These are phyloP conservation scores for Hymenopus coronatus DNA, from an alignment of 2,888 invertebrate species.

Conservation along the genomic window DNA sequence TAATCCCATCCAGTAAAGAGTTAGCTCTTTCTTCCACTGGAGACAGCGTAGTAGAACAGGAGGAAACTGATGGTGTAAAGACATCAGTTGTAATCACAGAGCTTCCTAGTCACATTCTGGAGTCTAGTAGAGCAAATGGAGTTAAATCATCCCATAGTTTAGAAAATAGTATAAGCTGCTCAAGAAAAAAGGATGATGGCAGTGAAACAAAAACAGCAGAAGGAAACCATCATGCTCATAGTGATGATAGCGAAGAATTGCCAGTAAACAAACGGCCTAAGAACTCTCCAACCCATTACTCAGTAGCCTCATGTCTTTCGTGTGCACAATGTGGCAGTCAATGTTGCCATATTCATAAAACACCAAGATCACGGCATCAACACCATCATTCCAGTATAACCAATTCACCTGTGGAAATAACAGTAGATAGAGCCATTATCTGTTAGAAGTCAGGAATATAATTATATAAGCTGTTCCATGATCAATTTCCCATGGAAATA, in stretches of 20 bases:
- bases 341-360: slow-evolving; percentile 41
- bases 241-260: slow-evolving; percentile 24
- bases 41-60: not conserved
- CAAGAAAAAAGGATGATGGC: not conserved
- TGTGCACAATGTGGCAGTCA: slow-evolving; percentile 51
- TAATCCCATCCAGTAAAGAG: not conserved
- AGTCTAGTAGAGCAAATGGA: not conserved
- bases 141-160: not conserved
- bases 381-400: slow-evolving; percentile 39
- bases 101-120: not conserved
- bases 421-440: slow-evolving; percentile 50
- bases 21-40: not conserved
- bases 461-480: not conserved
- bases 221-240: not conserved
- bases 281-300: slow-evolving; percentile 25
- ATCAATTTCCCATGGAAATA: not conserved
- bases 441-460: slow-evolving; percentile 43
- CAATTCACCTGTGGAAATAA: slow-evolving; percentile 37
- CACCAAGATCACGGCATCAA: slow-evolving; percentile 8
- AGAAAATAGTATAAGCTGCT: not conserved
- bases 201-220: not conserved
- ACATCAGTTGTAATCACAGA: not conserved
- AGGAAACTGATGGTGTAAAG: not conserved
- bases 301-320: slow-evolving; percentile 45
- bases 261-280: slow-evolving; percentile 31